Conservation (phyloP, 64 coral and sea anemone species). For the Montipora sp. region DNA sequence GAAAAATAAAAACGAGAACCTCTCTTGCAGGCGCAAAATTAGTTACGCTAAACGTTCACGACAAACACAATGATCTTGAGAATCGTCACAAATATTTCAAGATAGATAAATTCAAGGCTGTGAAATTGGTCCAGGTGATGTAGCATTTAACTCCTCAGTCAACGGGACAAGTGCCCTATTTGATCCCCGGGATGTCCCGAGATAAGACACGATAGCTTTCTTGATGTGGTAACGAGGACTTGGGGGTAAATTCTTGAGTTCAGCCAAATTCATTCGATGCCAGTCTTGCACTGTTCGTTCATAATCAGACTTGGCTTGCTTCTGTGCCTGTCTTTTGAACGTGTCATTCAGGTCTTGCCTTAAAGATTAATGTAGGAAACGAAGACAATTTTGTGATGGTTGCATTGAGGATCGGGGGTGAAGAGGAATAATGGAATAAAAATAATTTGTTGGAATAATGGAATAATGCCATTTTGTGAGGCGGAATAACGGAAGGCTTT, state of each 20-base stretch:
- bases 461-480: no score
- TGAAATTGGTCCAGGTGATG: slow-evolving; percentile 8
- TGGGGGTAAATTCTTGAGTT: slow-evolving; percentile 85
- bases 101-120: neutral
- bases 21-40: neutral
- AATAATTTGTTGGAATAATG: no score
- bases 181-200: slow-evolving; percentile 88
- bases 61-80: neutral
- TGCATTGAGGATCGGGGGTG: no score
- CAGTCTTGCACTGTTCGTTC: slow-evolving; percentile 94
- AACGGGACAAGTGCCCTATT: slow-evolving; percentile 78
- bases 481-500: no score
- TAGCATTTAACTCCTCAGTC: slow-evolving; percentile 70
- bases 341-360: slow-evolving; percentile 76
- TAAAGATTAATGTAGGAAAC: neutral
- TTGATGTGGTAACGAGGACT: slow-evolving; percentile 89
- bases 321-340: slow-evolving; percentile 65
- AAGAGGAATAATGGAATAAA: no score
- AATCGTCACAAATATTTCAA: neutral
- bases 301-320: slow-evolving; percentile 81
- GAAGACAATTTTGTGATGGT: no score
- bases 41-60: neutral
- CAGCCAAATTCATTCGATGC: slow-evolving; percentile 94
- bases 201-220: slow-evolving; percentile 91
- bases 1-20: no score